Conservation (phyloP, 2,888 invertebrate species). For the Scrobipalpa costella region DNA sequence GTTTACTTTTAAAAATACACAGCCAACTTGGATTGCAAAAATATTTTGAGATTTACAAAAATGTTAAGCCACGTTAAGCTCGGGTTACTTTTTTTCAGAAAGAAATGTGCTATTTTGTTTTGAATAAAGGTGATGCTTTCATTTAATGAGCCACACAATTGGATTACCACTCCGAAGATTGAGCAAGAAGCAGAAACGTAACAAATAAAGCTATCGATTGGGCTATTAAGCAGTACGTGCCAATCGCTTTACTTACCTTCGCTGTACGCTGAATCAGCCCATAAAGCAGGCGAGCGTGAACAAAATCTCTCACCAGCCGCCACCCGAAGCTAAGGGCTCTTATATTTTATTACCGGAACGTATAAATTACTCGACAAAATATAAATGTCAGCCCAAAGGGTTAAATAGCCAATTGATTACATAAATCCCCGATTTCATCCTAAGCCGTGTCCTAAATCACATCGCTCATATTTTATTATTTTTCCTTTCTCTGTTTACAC, state of each 20-base stretch:
- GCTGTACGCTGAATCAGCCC: slow-evolving; percentile 53
- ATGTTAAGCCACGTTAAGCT: not conserved
- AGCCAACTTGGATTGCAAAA: not conserved
- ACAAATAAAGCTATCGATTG: slow-evolving; percentile 51
- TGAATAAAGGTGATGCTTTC: not conserved
- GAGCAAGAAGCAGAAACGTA: not conserved
- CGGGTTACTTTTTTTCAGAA: too few relatives aligned
- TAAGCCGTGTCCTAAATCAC: not conserved
- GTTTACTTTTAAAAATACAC: not conserved
- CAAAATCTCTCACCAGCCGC: slow-evolving; percentile 40
- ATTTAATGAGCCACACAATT: not conserved
- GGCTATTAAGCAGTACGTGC: slow-evolving; percentile 61
- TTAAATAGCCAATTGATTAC: slow-evolving; percentile 24
- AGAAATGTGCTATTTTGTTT: not conserved
- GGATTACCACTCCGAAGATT: not conserved
- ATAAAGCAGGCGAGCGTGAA: slow-evolving; percentile 50
- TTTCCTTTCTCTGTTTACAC: slow-evolving; percentile 3
- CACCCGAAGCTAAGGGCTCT: slow-evolving; percentile 23
- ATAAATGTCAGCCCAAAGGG: slow-evolving; percentile 29
- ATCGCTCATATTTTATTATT: slow-evolving; percentile 5
- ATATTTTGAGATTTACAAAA: not conserved
- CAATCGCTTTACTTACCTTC: slow-evolving; percentile 52
- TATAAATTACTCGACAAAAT: slow-evolving; percentile 39
- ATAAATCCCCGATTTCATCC: slow-evolving; percentile 10
- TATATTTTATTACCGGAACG: slow-evolving; percentile 47